Conservation (phyloP, 2,113 vertebrate species). For the Carettochelys insculpta region DNA sequence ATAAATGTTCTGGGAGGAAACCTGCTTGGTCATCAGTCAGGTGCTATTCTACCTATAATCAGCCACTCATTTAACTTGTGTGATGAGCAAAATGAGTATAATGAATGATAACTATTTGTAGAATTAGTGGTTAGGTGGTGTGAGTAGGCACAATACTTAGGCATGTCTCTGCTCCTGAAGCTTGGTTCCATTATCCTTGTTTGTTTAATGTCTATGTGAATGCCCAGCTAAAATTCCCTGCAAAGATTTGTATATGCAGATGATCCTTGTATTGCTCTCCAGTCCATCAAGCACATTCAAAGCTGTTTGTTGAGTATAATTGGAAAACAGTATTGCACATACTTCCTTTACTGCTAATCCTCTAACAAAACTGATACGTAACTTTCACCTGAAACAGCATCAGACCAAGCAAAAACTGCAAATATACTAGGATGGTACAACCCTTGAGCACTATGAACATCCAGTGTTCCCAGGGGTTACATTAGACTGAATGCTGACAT, state of each 20-base stretch:
- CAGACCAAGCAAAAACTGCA: background rate
- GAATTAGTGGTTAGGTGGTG: too few species aligned
- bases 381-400: background rate
- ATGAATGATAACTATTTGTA: too few species aligned
- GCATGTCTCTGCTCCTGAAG: background rate
- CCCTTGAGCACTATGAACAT: background rate
- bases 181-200: background rate
- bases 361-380: background rate
- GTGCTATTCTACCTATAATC: too few species aligned
- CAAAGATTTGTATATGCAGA: background rate
- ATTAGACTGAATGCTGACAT: background rate
- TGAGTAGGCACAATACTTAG: too few species aligned
- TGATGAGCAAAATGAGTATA: too few species aligned
- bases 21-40: too few species aligned
- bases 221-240: background rate
- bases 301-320: background rate
- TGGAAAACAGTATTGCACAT: background rate
- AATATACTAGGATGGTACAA: background rate
- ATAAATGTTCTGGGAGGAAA: too few species aligned
- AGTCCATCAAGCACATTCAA: background rate
- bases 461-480: background rate
- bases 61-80: too few species aligned
- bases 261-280: background rate
- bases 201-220: background rate
- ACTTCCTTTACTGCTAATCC: background rate